These are phyloP conservation scores for Pogonus chalceus DNA, from an alignment of 1,140 invertebrate species.

Conservation along the genomic window DNA sequence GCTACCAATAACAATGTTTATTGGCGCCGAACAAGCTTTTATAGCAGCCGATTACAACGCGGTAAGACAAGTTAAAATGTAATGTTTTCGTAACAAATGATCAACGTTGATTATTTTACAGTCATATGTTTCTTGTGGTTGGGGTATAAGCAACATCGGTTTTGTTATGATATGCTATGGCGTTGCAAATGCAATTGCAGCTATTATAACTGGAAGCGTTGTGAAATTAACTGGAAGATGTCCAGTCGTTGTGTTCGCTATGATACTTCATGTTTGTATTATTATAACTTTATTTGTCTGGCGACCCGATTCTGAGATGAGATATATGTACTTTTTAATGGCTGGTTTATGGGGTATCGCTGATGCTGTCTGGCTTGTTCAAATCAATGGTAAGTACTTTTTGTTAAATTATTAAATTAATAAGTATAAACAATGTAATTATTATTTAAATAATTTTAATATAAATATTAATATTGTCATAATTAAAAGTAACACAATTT, in stretches of 20 bases:
- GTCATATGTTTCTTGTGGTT: slow-evolving; percentile 81
- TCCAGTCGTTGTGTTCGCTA: slow-evolving; percentile 63
- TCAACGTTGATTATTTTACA: slow-evolving; percentile 37
- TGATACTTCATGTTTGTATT: slow-evolving; percentile 57
- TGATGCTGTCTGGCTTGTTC: slow-evolving; percentile 89
- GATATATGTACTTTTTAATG: slow-evolving; percentile 67
- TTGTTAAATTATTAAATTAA: slow-evolving; percentile 1
- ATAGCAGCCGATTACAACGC: slow-evolving; percentile 81
- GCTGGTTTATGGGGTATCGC: slow-evolving; percentile 84
- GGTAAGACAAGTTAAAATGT: slow-evolving; percentile 43
- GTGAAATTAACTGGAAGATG: slow-evolving; percentile 72
- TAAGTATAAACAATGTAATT: neutral
- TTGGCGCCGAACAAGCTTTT: slow-evolving; percentile 88
- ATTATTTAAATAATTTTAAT: neutral
- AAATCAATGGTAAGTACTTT: slow-evolving; percentile 73
- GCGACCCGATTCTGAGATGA: slow-evolving; percentile 61
- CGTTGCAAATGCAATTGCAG: slow-evolving; percentile 70
- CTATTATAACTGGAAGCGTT: slow-evolving; percentile 64
- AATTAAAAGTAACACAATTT: no score
- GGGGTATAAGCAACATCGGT: slow-evolving; percentile 81
- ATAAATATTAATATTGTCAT: no score
- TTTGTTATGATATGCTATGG: slow-evolving; percentile 90
- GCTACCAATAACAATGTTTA: slow-evolving; percentile 87
- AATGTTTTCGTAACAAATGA: neutral
- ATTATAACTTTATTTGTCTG: slow-evolving; percentile 58